Evolutionary conservation across 2,888 invertebrate genomes (phyloP).

Genomic region (Sinotaia quadrata): DNA sequence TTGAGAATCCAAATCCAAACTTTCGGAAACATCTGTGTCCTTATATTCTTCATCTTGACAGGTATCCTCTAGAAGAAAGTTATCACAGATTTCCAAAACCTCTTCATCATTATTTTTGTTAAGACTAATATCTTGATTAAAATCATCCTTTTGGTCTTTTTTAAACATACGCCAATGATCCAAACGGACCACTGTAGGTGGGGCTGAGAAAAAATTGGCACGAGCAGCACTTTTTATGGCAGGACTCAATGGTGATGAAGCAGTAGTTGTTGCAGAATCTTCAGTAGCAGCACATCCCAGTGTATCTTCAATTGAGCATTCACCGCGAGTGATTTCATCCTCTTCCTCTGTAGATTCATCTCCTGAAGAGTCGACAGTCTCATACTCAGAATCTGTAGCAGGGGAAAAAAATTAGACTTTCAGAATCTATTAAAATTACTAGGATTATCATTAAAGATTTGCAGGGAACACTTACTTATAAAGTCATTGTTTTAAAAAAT

Average conservation of each 20-base stretch:
- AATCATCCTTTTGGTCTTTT: conserved; percentile 26
- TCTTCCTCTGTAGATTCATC: conserved; percentile 57
- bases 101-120: conserved; percentile 25
- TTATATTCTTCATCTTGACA: conserved; percentile 5
- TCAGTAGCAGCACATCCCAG: conserved; percentile 15
- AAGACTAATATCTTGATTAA: conserved; percentile 24
- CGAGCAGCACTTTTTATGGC: conserved; percentile 45
- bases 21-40: conserved; percentile 35
- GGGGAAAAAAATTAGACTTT: not conserved
- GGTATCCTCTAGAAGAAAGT: conserved; percentile 1
- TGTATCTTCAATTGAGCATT: conserved; percentile 24
- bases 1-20: conserved; percentile 31
- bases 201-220: conserved; percentile 67
- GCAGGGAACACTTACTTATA: not conserved
- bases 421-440: too few species aligned
- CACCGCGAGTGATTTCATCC: conserved; percentile 20
- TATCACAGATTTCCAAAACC: not conserved
- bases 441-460: not conserved
- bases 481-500: not conserved
- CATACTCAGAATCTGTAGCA: conserved; percentile 40
- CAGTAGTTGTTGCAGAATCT: conserved; percentile 12
- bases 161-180: conserved; percentile 63
- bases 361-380: conserved; percentile 35
- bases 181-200: conserved; percentile 66
- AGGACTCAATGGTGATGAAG: conserved; percentile 32